phyloP scores from a whole-genome alignment of 2,888 invertebrate species.

The Horisme vitalbata region DNA sequence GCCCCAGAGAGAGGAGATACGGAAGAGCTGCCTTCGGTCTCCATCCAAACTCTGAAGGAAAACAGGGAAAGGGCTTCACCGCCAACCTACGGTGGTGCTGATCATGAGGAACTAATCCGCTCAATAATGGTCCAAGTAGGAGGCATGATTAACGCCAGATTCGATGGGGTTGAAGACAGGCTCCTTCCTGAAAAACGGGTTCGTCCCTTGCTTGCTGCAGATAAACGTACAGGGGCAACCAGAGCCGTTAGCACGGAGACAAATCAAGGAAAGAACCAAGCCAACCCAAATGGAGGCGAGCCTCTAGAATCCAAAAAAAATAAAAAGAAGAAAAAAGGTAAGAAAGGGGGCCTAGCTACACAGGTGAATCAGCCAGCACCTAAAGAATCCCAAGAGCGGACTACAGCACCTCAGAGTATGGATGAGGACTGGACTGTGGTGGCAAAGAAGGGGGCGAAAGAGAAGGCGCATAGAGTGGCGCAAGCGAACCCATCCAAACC shows the following conservation, averaged over 20 bases:
- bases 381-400: too few species aligned
- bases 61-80: too few species aligned
- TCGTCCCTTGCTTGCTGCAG: neutral
- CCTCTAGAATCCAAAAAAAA: too few species aligned
- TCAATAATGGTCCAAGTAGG: neutral
- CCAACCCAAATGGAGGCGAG: too few species aligned
- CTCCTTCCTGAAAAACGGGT: neutral
- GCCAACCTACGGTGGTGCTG: neutral
- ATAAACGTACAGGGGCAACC: too few species aligned
- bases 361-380: too few species aligned
- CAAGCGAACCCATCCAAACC: too few species aligned
- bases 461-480: too few species aligned
- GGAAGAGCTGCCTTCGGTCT: neutral
- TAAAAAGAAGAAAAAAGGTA: neutral
- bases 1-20: slow-evolving; percentile 2
- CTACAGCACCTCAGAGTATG: neutral
- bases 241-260: too few species aligned
- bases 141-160: neutral
- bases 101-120: neutral
- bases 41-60: slow-evolving; percentile 7
- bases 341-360: too few species aligned
- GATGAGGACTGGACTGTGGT: neutral
- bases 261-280: too few species aligned
- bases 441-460: neutral
- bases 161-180: neutral